Base-by-base conservation (phyloP, 2,113 vertebrate species). In the Phylloscopus trochiloides region DNA sequence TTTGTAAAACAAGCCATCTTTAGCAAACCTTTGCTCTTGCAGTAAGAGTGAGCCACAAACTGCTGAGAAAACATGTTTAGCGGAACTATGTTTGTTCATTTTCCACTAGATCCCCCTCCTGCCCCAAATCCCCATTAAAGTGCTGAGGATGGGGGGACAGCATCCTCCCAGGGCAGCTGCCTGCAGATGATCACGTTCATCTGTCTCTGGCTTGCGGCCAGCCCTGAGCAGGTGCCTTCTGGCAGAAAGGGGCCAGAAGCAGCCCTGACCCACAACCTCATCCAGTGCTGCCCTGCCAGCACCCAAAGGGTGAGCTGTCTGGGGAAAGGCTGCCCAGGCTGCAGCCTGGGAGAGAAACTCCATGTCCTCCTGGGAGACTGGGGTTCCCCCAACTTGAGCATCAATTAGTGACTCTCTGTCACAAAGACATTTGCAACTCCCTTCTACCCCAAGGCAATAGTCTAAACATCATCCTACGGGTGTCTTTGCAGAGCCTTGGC, bases 1-100 rank as follows among this genome's bases (percentile, higher is more conserved):
- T 93, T 80, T 76, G 86, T 95, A 86, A 94, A 97, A 86, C 88
- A 92, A 83, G 72, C 48, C 4, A 0, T 66, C 75, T 88, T 76
- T 25, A 95, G 38, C 71, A 73, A 32, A 9, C 58, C 54, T 28
- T 83, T 70, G 71, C 86, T 93, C 54, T 76, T 47, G 82, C 86
- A 80, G n/a, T 22, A 29, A 70, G 29, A 55, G 14, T 1, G 54
- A 54, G 47, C 32, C 54, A 70, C 63, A 36, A 32, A 52, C 29
- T 80, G 47, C 79, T 90, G 29, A 26, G 47, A 54, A 80, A 36
- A 74, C 4, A 5, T 47, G 25, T 71, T 93, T 90, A 66, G 83
- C 38, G 42, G 24, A 83, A 50, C 16, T 7, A 3, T 14, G 12
- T 13, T 45, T 88, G 58, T 18, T 92, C 29, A 12, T 83, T 88